Percentiles rank a stretch among this genome's conserved stretches.
These are phyloP conservation scores for Listrodromus nycthemerus DNA, from an alignment of 2,888 invertebrate species.

Conservation along the genomic window DNA sequence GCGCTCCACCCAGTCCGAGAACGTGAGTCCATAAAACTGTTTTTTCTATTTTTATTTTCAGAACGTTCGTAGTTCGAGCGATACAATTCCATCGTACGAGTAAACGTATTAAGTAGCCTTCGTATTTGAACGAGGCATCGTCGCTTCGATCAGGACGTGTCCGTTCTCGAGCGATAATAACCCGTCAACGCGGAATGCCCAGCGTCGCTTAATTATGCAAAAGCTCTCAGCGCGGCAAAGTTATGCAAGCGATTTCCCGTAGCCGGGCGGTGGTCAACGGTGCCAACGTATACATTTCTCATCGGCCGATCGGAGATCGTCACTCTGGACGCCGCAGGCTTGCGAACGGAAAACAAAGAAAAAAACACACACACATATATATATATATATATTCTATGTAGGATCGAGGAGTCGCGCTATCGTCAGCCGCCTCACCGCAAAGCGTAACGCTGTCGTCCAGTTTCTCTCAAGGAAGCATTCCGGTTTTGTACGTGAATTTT, in stretches of 20 bases:
- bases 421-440: constrained; percentile 11
- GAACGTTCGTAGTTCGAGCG: not conserved
- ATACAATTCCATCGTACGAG: not conserved
- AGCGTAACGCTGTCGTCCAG: constrained; percentile 16
- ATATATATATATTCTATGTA: too few relatives aligned
- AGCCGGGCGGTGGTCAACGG: constrained; percentile 2
- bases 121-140: not conserved
- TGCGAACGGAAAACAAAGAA: not conserved
- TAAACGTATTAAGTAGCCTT: not conserved
- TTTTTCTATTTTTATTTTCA: constrained; percentile 31
- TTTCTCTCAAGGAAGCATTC: too few relatives aligned
- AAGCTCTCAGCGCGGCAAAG: constrained; percentile 41
- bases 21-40: constrained; percentile 84
- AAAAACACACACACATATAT: too few relatives aligned
- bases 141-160: not conserved
- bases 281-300: constrained; percentile 10
- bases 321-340: not conserved
- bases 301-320: not conserved
- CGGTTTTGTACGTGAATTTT: too few relatives aligned
- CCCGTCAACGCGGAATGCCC: constrained; percentile 39
- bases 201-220: constrained; percentile 60
- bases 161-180: constrained; percentile 30
- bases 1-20: constrained; percentile 86
- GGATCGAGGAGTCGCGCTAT: constrained; percentile 15
- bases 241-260: constrained; percentile 58